These are phyloP conservation scores for Agrotis exclamationis DNA, from an alignment of 2,888 invertebrate genomes.

Conservation along the genomic window DNA sequence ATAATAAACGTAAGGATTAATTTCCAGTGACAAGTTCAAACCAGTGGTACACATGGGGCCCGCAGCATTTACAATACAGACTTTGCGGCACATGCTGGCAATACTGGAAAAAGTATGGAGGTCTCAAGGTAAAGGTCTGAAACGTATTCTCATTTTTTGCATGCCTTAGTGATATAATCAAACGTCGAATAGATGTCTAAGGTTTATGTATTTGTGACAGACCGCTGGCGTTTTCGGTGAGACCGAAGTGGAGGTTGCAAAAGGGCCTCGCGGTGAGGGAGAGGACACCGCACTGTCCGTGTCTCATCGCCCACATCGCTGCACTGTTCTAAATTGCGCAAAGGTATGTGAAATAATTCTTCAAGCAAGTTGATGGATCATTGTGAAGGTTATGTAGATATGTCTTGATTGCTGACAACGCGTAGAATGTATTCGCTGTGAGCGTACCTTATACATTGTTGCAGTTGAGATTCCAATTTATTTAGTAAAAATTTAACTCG, in stretches of 20 bases:
- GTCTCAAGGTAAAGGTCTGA: slow-evolving; percentile 93
- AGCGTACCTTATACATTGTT: background rate
- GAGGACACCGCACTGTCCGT: slow-evolving; percentile 89
- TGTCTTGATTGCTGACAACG: background rate
- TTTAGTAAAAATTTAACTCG: background rate
- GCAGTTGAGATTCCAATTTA: background rate
- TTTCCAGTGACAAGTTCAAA: slow-evolving; percentile 93
- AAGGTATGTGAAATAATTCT: slow-evolving; percentile 87
- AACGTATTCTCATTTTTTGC: slow-evolving; percentile 34
- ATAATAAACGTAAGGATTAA: slow-evolving; percentile 31
- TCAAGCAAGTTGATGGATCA: background rate
- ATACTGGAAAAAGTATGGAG: slow-evolving; percentile 99
- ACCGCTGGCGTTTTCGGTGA: slow-evolving; percentile 89
- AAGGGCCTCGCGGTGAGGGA: slow-evolving; percentile 80
- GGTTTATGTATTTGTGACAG: slow-evolving; percentile 66
- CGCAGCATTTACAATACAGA: slow-evolving; percentile 97
- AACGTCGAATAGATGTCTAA: slow-evolving; percentile 9
- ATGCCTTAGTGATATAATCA: slow-evolving; percentile 36
- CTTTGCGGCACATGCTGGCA: slow-evolving; percentile 98
- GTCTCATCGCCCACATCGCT: slow-evolving; percentile 96
- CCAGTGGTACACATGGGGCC: slow-evolving; percentile 99
- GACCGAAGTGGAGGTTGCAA: slow-evolving; percentile 83
- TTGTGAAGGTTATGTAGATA: background rate
- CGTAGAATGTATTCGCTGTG: too few relatives aligned
- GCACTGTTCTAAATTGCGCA: slow-evolving; percentile 97